Percentiles rank a stretch among this genome's conserved stretches.
Evolutionary conservation across 2,797 vertebrate genomes (phyloP).

Genomic region (Lycodopsis pacificus): DNA sequence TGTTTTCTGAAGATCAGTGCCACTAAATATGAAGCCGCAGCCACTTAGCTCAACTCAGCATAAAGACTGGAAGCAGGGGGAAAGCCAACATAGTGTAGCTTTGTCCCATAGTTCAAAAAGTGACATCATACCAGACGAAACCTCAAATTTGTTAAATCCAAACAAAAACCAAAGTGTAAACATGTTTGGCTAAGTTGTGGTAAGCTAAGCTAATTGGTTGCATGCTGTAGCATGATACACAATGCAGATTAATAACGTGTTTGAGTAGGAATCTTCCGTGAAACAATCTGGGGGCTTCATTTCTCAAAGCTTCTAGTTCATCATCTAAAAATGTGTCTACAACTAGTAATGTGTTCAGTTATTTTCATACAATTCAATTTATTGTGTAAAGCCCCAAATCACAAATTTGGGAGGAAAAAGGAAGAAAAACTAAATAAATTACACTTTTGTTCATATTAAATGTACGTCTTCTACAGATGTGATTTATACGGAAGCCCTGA

Average conservation of each 20-base stretch:
- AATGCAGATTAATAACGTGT: neutral
- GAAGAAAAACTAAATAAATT: neutral
- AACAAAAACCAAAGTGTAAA: neutral
- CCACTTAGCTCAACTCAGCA: neutral
- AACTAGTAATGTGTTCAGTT: neutral
- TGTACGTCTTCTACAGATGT: neutral
- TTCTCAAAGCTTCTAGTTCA: neutral
- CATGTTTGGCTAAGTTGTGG: neutral
- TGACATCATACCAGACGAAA: no score
- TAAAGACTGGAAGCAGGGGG: no score
- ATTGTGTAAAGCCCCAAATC: no score
- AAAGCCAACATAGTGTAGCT: no score
- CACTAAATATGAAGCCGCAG: neutral
- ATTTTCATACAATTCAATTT: neutral
- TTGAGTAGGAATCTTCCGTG: neutral
- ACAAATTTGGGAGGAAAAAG: no score
- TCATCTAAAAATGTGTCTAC: neutral
- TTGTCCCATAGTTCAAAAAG: no score
- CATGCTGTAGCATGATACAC: constrained; percentile 3
- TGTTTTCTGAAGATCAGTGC: neutral
- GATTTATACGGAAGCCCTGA: no score
- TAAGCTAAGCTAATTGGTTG: neutral
- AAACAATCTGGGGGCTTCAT: constrained; percentile 27
- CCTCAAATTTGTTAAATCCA: neutral
- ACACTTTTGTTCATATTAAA: neutral